phyloP scores from a whole-genome alignment of 2,113 vertebrate species.

The Xenopus laevis region DNA sequence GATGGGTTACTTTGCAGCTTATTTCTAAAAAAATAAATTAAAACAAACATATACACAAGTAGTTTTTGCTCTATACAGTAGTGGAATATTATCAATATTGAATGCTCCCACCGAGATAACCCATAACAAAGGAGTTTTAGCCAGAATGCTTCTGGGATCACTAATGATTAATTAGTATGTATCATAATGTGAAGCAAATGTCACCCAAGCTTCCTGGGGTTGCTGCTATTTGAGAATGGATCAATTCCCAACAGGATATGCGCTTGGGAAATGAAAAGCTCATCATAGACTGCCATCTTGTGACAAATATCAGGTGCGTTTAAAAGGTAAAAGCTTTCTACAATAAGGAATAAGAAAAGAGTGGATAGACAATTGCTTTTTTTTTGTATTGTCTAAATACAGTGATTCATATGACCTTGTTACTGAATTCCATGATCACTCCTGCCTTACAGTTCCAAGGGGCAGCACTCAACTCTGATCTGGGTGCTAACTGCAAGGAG shows the following conservation, averaged over 20 bases:
- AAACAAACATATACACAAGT: background rate
- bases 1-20: constrained; percentile 25
- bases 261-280: constrained; percentile 53
- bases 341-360: too few species aligned
- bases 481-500: too few species aligned
- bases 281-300: constrained; percentile 85
- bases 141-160: constrained; percentile 86
- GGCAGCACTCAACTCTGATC: too few species aligned
- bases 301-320: constrained; percentile 56
- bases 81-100: constrained; percentile 76
- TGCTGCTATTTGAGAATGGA: constrained; percentile 75
- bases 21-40: background rate
- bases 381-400: too few species aligned
- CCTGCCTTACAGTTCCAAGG: too few species aligned
- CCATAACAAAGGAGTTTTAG: constrained; percentile 84
- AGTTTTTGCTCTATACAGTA: constrained; percentile 57
- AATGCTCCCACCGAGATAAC: constrained; percentile 81
- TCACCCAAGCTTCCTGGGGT: constrained; percentile 87
- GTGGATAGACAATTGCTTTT: too few species aligned
- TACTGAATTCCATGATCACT: too few species aligned
- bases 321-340: too few species aligned
- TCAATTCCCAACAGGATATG: constrained; percentile 60
- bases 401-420: too few species aligned
- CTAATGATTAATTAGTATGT: constrained; percentile 99
- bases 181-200: constrained; percentile 98